Conservation (phyloP, 2,888 invertebrate species). For the Spialia ferax region DNA sequence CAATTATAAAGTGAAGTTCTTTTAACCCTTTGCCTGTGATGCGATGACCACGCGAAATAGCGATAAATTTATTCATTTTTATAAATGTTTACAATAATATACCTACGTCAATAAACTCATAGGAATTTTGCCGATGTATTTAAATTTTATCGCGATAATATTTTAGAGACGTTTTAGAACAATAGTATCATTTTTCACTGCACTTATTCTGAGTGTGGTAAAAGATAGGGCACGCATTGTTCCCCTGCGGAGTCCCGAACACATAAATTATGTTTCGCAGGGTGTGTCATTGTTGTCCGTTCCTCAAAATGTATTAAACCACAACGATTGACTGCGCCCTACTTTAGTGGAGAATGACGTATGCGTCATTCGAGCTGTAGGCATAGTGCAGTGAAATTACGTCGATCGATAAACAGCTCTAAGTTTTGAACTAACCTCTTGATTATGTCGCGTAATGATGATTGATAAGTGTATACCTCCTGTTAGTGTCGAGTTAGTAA, state of each 20-base stretch:
- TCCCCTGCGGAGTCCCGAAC: conserved; percentile 60
- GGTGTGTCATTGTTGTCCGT: conserved; percentile 73
- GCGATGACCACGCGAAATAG: too few species aligned
- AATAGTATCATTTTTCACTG: conserved; percentile 44
- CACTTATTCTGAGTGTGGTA: conserved; percentile 47
- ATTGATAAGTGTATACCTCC: too few species aligned
- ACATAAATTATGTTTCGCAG: conserved; percentile 75
- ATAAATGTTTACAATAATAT: too few species aligned
- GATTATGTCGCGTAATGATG: too few species aligned
- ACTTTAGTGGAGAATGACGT: conserved; percentile 61
- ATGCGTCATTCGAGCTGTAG: conserved; percentile 45
- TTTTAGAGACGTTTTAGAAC: conserved; percentile 40
- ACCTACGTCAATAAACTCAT: too few species aligned
- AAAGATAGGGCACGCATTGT: conserved; percentile 64
- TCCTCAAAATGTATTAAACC: conserved; percentile 77
- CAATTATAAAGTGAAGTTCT: too few species aligned
- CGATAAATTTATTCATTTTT: too few species aligned
- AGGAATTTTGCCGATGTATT: too few species aligned
- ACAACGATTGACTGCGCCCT: conserved; percentile 78
- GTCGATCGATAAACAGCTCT: conserved; percentile 30
- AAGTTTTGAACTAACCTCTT: too few species aligned
- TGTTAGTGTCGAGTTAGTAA: too few species aligned
- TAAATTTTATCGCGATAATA: conserved; percentile 25
- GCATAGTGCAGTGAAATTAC: conserved; percentile 50
- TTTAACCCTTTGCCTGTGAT: too few species aligned